A percentile compares a stretch with the other conserved stretches of the same genome.
Conservation (phyloP, 1,140 invertebrate species). For the Aphis gossypii region DNA sequence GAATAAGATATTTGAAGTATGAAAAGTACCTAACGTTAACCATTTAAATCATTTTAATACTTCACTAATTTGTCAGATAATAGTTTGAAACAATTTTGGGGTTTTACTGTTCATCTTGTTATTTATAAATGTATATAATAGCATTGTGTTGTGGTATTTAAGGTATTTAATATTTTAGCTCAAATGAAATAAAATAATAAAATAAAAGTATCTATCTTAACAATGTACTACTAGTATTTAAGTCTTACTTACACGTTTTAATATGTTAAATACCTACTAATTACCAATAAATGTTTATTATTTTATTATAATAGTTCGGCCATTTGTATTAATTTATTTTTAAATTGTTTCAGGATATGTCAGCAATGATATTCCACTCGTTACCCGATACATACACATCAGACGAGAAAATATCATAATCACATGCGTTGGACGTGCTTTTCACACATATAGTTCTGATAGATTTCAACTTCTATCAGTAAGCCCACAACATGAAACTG, state of each 20-base stretch:
- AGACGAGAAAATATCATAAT: constrained; percentile 88
- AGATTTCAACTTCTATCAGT: constrained; percentile 85
- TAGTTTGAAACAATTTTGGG: no score
- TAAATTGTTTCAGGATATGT: constrained; percentile 74
- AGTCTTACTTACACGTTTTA: not conserved
- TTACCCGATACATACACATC: constrained; percentile 82
- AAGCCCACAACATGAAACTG: constrained; percentile 79
- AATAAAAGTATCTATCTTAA: not conserved
- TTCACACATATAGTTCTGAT: constrained; percentile 88
- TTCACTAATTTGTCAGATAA: no score
- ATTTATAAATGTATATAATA: not conserved
- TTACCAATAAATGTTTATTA: no score
- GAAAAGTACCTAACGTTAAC: no score
- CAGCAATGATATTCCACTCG: constrained; percentile 88
- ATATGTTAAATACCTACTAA: not conserved
- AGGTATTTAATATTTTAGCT: not conserved
- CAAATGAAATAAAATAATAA: not conserved
- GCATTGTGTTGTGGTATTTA: no score
- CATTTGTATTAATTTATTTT: not conserved
- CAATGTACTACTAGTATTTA: not conserved
- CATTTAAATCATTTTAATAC: no score
- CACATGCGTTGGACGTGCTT: constrained; percentile 87
- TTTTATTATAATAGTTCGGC: not conserved
- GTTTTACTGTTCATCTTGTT: no score
- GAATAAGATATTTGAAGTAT: no score